Percentiles rank a stretch among this genome's conserved stretches.
These are phyloP conservation scores for Pomphorhynchus laevis DNA, from an alignment of 1,140 invertebrate species.

Conservation along the genomic window DNA sequence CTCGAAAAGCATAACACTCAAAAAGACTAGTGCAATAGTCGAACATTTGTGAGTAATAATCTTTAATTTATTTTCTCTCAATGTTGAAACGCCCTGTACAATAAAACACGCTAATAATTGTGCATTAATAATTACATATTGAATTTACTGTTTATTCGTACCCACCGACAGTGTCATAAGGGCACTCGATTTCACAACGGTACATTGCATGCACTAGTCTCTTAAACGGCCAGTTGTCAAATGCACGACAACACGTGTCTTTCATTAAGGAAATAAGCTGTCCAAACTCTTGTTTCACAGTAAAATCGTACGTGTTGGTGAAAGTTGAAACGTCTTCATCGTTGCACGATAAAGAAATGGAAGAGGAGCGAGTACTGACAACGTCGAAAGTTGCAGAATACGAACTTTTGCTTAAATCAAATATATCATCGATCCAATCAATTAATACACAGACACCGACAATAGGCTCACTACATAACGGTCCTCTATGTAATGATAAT, in stretches of 20 bases:
- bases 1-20: no score
- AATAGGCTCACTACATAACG: conserved; percentile 73
- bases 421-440: conserved; percentile 17
- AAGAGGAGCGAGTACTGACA: no score
- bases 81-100: no score
- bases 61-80: no score
- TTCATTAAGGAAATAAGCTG: conserved; percentile 62
- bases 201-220: conserved; percentile 82
- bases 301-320: no score
- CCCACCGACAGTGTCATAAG: conserved; percentile 59
- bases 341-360: background rate
- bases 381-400: no score
- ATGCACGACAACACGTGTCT: conserved; percentile 47
- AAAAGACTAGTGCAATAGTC: no score
- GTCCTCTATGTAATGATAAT: conserved; percentile 46
- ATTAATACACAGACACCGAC: conserved; percentile 58
- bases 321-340: background rate
- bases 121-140: background rate
- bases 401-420: no score
- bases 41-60: no score
- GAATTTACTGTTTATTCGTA: conserved; percentile 12
- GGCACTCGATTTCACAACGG: conserved; percentile 49
- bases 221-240: conserved; percentile 51
- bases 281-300: conserved; percentile 34
- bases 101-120: no score